Evolutionary conservation across 1,140 invertebrate genomes (phyloP).

Genomic region (Monochamus saltuarius): DNA sequence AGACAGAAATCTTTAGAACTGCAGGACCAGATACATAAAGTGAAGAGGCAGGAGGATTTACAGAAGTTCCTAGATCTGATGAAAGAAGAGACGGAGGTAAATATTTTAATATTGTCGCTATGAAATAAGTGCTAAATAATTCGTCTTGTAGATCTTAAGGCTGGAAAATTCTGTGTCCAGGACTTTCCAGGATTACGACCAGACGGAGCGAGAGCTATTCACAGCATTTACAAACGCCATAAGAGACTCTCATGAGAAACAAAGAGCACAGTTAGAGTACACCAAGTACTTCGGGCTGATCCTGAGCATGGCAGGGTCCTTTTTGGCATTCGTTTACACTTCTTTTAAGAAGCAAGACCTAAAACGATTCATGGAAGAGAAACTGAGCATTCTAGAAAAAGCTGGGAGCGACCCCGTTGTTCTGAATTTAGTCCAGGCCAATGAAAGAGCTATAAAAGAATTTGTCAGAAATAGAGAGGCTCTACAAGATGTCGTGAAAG

Average conservation of each 20-base stretch:
- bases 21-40: conserved; percentile 47
- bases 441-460: conserved; percentile 11
- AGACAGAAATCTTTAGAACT: conserved; percentile 43
- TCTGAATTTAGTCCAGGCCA: conserved; percentile 7
- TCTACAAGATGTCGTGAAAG: background rate
- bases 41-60: conserved; percentile 45
- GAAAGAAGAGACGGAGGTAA: conserved; percentile 46
- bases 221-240: conserved; percentile 63
- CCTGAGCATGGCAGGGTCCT: conserved; percentile 66
- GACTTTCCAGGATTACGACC: conserved; percentile 50
- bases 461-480: conserved; percentile 9
- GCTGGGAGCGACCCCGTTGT: background rate
- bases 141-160: conserved; percentile 38
- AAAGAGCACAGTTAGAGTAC: conserved; percentile 66
- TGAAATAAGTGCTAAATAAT: background rate
- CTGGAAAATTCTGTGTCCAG: conserved; percentile 38
- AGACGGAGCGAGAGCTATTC: conserved; percentile 65
- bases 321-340: conserved; percentile 54
- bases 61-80: conserved; percentile 45
- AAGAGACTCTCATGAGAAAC: conserved; percentile 70
- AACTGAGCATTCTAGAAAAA: conserved; percentile 18
- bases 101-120: background rate
- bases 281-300: conserved; percentile 75
- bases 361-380: conserved; percentile 44
- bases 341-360: conserved; percentile 44